phyloP scores from a whole-genome alignment of 1,140 invertebrate species.

The Manduca sexta region DNA sequence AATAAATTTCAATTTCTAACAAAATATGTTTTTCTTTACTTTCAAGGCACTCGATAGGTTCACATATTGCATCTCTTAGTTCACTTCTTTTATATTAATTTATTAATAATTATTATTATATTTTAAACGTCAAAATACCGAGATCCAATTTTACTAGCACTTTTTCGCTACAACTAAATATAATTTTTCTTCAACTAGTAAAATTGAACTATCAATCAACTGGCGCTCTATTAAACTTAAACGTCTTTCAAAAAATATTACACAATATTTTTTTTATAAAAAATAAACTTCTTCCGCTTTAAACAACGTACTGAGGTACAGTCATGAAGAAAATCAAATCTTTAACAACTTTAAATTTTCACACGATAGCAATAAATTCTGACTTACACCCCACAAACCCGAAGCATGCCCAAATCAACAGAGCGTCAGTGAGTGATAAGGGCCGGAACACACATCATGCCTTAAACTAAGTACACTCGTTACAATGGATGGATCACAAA shows the following conservation, averaged over 20 bases:
- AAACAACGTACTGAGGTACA: no score
- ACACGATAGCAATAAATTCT: no score
- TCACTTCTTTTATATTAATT: slow-evolving; percentile 18
- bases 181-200: slow-evolving; percentile 23
- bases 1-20: no score
- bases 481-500: slow-evolving; percentile 69
- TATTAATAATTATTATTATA: slow-evolving; percentile 59
- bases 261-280: no score
- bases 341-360: no score
- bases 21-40: no score
- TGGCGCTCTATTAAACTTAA: slow-evolving; percentile 35
- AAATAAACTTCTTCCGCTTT: no score
- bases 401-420: no score
- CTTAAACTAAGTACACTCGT: slow-evolving; percentile 49
- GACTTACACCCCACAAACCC: no score
- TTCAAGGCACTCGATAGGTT: slow-evolving; percentile 22
- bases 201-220: slow-evolving; percentile 29
- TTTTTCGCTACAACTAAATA: slow-evolving; percentile 4
- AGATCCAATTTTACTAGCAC: slow-evolving; percentile 39
- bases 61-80: slow-evolving; percentile 25
- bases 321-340: no score
- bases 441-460: slow-evolving; percentile 47
- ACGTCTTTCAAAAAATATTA: no score
- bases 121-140: slow-evolving; percentile 42
- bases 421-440: background rate